Conservation (phyloP, 2,797 vertebrate species). For the Mus spretus region DNA sequence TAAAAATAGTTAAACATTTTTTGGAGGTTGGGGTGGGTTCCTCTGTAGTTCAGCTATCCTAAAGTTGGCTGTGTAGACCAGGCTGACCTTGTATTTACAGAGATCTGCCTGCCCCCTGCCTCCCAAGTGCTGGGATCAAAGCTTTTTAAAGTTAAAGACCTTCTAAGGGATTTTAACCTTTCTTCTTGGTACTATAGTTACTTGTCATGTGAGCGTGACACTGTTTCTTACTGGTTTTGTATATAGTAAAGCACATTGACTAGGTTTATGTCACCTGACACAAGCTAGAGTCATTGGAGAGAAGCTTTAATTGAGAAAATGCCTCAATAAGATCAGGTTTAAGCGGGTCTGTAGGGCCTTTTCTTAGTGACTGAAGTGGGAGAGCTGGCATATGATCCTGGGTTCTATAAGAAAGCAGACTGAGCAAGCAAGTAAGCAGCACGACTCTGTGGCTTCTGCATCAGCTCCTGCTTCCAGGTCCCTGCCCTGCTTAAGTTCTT, state of each 20-base stretch:
- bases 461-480: not conserved
- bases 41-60: not conserved
- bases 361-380: not conserved
- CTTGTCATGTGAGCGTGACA: not conserved
- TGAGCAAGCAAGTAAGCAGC: not conserved
- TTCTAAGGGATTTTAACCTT: not conserved
- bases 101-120: not conserved
- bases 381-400: not conserved
- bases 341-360: not conserved
- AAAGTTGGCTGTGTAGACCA: not conserved
- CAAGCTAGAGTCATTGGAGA: not conserved
- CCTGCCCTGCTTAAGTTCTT: not conserved
- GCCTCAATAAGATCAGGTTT: not conserved
- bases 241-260: not conserved
- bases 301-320: not conserved
- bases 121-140: not conserved
- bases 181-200: not conserved
- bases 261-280: not conserved
- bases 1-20: slow-evolving; percentile 21
- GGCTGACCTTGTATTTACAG: not conserved
- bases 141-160: not conserved
- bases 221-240: not conserved
- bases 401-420: not conserved
- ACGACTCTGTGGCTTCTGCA: not conserved
- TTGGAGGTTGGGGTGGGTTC: not conserved